Evolutionary conservation across 2,888 invertebrate genomes (phyloP), one percentile per base, ranked within the genome.

Genomic region (Ephialtes manifestator): DNA sequence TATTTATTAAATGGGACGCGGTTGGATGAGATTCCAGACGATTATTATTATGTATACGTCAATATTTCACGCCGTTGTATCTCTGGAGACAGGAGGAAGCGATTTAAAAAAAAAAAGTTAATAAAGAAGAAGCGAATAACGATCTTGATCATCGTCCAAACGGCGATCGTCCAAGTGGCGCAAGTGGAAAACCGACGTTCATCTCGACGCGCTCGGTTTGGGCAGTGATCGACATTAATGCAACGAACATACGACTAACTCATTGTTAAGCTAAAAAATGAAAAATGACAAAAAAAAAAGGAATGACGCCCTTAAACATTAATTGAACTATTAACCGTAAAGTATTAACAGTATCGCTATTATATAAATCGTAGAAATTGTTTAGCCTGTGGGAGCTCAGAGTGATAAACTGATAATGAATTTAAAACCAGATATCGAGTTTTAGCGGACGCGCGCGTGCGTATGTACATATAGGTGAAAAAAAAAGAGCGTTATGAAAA

Each of bases 71-170:
- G 20, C 70, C 70, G 58, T 63, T 55, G 24, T 46, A 18, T 82
- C 71, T 81, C 63, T 43, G 15, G 43, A 77, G 28, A 60, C n/a
- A 46, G 31, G 74, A 39, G 24, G 31, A 65, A 53, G 58, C 31
- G 35, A 60, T 39, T 4, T 60, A 55, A n/a, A 58, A 58, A n/a
- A 58, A 58, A 35, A 76, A 65, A 67, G 20, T 15, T 7, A 0
- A 11, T 15, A 48, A 72, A 71, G 46, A 72, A 71, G 35, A 78
- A 76, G 53, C 53, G 48, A 78, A 72, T 63, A 82, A 82, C 46
- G 84, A 88, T 89, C 89, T 89, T 88, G 86, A 88, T 88, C 89
- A 87, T 81, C 82, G 88, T 87, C 86, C 89, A 89, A 89, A 88
- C 81, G 72, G 81, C 39, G 39, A 39, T 39, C 39, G 39, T 39